Percentiles rank a stretch among this genome's conserved stretches.
Conservation (phyloP, 2,113 vertebrate species). For the Microtus ochrogaster region DNA sequence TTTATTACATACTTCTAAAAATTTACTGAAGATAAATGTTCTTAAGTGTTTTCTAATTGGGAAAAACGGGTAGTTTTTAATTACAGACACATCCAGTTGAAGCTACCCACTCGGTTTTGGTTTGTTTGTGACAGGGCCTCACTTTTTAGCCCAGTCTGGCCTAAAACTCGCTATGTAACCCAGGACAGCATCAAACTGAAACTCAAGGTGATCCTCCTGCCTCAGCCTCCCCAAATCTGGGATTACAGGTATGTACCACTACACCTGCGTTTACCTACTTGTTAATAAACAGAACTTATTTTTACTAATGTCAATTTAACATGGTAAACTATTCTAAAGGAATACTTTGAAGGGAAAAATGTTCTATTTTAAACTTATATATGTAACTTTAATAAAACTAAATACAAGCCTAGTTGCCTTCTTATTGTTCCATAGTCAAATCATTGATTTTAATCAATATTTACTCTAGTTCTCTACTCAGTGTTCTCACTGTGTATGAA, state of each 20-base stretch:
- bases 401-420: slow-evolving; percentile 60
- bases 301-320: background rate
- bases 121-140: background rate
- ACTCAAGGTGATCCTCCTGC: background rate
- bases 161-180: background rate
- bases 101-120: background rate
- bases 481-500: background rate
- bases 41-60: slow-evolving; percentile 54
- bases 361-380: slow-evolving; percentile 55
- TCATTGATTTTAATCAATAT: slow-evolving; percentile 57
- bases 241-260: background rate
- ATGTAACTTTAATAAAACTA: slow-evolving; percentile 65
- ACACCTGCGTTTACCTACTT: background rate
- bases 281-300: slow-evolving; percentile 31
- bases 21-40: background rate
- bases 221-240: background rate
- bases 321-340: background rate
- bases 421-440: slow-evolving; percentile 50
- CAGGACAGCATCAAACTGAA: background rate
- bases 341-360: slow-evolving; percentile 2
- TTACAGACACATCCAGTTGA: background rate
- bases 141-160: background rate
- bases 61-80: slow-evolving; percentile 49
- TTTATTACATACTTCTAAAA: background rate
- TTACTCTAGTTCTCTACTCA: slow-evolving; percentile 5